A percentile compares a stretch with the other conserved stretches of the same genome.
These are phyloP conservation scores for Formicarius rufipectus DNA, from an alignment of 2,113 vertebrate genomes.

Conservation along the genomic window DNA sequence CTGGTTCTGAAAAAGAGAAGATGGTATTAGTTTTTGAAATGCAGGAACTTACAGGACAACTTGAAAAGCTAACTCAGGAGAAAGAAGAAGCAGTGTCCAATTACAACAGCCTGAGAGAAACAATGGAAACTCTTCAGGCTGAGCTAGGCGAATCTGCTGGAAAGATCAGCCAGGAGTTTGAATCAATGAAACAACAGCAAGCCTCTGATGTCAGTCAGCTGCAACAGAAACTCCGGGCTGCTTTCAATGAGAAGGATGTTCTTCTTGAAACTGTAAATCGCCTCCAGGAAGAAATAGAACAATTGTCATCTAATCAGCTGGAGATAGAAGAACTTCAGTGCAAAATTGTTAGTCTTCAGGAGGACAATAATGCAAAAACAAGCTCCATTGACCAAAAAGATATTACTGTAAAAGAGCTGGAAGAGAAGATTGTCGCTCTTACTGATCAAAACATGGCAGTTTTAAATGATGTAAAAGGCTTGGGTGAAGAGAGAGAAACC, in stretches of 20 bases:
- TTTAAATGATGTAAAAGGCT: slow-evolving; percentile 66
- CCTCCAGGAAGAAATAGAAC: slow-evolving; percentile 70
- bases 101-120: slow-evolving; percentile 81
- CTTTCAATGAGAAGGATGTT: slow-evolving; percentile 80
- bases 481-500: slow-evolving; percentile 65
- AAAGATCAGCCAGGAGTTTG: slow-evolving; percentile 85
- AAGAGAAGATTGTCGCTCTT: slow-evolving; percentile 67
- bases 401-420: slow-evolving; percentile 70
- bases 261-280: slow-evolving; percentile 76
- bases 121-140: slow-evolving; percentile 82
- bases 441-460: slow-evolving; percentile 70
- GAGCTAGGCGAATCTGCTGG: slow-evolving; percentile 86
- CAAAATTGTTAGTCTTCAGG: slow-evolving; percentile 71
- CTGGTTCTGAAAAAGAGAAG: slow-evolving; percentile 73
- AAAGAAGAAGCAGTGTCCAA: slow-evolving; percentile 81
- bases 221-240: slow-evolving; percentile 80
- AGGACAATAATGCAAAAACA: slow-evolving; percentile 73
- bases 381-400: slow-evolving; percentile 77
- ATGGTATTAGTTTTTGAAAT: slow-evolving; percentile 71
- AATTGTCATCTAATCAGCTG: slow-evolving; percentile 45
- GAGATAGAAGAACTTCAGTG: slow-evolving; percentile 72
- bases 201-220: slow-evolving; percentile 80
- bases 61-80: slow-evolving; percentile 79
- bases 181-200: slow-evolving; percentile 87
- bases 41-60: slow-evolving; percentile 76